Base-by-base conservation (phyloP, 2,888 invertebrate genomes). In the Clistopyga incitator region DNA sequence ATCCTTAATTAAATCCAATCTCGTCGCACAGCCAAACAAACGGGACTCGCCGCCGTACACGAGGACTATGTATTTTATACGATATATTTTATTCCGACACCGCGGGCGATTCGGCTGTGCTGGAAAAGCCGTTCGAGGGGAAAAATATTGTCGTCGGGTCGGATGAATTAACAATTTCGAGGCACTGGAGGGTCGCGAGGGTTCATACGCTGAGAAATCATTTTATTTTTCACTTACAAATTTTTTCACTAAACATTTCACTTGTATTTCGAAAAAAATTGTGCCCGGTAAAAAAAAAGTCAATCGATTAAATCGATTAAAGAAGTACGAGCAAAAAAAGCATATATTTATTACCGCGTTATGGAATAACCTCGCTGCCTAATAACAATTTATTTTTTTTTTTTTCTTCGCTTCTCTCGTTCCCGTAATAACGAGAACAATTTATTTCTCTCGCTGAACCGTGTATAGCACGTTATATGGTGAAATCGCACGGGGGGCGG, bases 1-100 rank as follows among this genome's bases (percentile, higher is more conserved):
- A 90, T 90, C 89, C 91, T 90, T 91, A 91, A 91, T 91, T 91
- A 90, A 91, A 91, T 91, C 90, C 90, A 91, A 91, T 91, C 88
- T 83, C 87, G 84, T 72, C 84, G 82, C 78, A 61, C 82, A 87
- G 81, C 85, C 87, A 85, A 84, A 89, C 88, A 88, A 89, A 89
- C 85, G 87, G 11, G 45, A 38, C 59, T 77, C 64, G 38, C 50
- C 59, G 50, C 38, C 65, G 56, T 20, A n/a, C 50, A 15, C 50
- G 38, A 42, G 47, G 23, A 54, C 29, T 61, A 52, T 18, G 34
- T 70, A 34, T 25, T 68, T 54, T 64, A 74, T 42, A 23, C 56
- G 71, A 54, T 59, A 54, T 68, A 78, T 54, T 80, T 72, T 77
- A 80, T 83, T 42, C 45, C 6, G 67, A 34, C 72, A 38, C 67